phyloP scores from a whole-genome alignment of 2,113 vertebrate species.

The Axis porcinus region DNA sequence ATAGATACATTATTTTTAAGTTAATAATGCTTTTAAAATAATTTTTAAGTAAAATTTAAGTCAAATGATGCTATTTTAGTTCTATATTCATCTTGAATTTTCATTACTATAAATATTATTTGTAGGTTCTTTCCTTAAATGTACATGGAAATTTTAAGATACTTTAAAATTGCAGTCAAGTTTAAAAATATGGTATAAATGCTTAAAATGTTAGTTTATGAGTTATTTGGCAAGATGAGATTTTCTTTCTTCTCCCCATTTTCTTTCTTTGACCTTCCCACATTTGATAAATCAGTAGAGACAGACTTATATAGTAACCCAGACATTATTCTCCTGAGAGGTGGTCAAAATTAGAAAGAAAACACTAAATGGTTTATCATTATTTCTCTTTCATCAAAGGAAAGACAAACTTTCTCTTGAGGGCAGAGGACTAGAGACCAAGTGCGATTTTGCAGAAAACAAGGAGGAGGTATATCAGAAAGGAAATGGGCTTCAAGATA shows the following conservation, averaged over 20 bases:
- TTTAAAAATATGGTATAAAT: neutral
- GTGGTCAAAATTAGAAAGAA: neutral
- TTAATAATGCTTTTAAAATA: neutral
- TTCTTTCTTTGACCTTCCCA: neutral
- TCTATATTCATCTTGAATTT: neutral
- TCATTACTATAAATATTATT: neutral
- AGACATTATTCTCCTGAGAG: neutral
- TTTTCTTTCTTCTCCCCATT: neutral
- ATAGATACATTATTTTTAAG: neutral
- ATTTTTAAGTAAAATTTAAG: neutral
- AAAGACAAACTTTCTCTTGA: neutral
- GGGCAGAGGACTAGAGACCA: neutral
- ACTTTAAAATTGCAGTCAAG: constrained; percentile 2
- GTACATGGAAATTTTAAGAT: neutral
- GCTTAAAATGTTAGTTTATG: neutral
- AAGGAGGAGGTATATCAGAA: neutral
- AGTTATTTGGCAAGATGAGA: neutral
- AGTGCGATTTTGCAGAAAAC: neutral
- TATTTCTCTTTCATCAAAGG: neutral
- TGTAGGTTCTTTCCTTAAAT: neutral
- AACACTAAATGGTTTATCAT: neutral
- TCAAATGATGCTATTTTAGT: neutral
- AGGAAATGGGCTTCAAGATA: neutral
- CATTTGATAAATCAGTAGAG: neutral
- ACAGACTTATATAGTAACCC: neutral